Base-by-base conservation (phyloP, 92 coral and sea anemone genomes). In the Epizoanthus fatuus region DNA sequence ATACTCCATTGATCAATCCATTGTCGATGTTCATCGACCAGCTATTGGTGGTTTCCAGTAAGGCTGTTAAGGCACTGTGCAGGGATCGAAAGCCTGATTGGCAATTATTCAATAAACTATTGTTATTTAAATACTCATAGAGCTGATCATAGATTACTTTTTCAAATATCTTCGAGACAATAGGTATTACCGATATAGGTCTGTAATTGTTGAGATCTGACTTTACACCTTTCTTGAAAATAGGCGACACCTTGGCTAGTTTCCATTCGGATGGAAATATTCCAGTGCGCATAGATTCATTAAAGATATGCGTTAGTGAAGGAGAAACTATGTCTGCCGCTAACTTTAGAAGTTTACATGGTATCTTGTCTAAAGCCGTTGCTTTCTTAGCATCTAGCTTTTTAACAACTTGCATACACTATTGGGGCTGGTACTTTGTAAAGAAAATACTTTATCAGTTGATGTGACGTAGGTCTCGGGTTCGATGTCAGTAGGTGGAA, bases 261-360 rank as follows among this genome's bases (percentile, higher is more conserved):
- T 69, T 69, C 74, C 53, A 38, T 69, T 69, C 74, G n/a, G 74
- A 69, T 69, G 74, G 74, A 16, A 69, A 69, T 71, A 49, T 71
- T 47, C 76, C 59, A 16, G 57, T 70, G 75, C 56, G 75, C 29
- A 44, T 71, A 35, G 72, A 76, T 78, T 20, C 55, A 45, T 68
- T 56, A 78, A 79, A 63, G 59, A 79, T 63, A 67, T 38, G 59
- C 20, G 84, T 79, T 17, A 79, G 62, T 58, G 84, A 85, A 75
- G 84, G 84, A 53, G 75, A 66, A 63, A 75, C 84, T 51, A 73
- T 63, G 37, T 85, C 74, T 44, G 88, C 75, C 45, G 83, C 74
- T 63, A 76, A 25, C 69, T 86, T 86, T 35, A 64, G 69, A 29
- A 69, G 67, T 69, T 69, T 69, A 55, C 63, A 7, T 35, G 86